Evolutionary conservation across 2,888 invertebrate genomes (phyloP), one percentile per base, ranked within the genome.

Genomic region (Ptychoptera contaminata): DNA sequence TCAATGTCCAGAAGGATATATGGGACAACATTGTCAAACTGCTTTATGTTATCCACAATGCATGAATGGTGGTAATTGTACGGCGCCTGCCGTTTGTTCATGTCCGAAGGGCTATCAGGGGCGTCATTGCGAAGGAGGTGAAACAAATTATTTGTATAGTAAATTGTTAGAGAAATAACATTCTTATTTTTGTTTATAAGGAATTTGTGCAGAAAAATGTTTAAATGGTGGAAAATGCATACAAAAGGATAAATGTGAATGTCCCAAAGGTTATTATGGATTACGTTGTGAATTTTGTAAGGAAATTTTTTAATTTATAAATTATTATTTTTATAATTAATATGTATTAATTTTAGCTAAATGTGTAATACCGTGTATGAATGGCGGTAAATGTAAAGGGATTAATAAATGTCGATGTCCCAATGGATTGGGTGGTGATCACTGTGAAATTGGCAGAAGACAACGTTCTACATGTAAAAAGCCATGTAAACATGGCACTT

Each of bases 191-290:
- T n/a, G n/a, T n/a, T n/a, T n/a, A n/a, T n/a, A n/a, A 91, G 91
- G 91, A 51, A 90, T 92, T 58, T 93, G 93, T 63, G 74, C 80
- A 12, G 79, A 90, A 56, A 90, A 88, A 62, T 94, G 94, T 65
- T 68, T 85, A 49, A 93, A 94, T 61, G 91, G 92, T 15, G 94
- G 94, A 5, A 90, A 90, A 64, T 94, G 94, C 61, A 77, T 92
- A 54, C 90, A 91, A 61, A 92, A 91, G 63, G 92, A 93, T 62
- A 86, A 82, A 23, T 94, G 94, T 58, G 82, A 85, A 55, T 94
- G 93, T 65, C 77, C 85, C 1, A 86, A 82, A 61, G 93, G 93
- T 37, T 93, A 85, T 62, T 90, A 85, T 59, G 94, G 93, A 47
- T 69, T 82, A 41, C 78, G 80, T 46, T 93, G 92, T 65, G 88